These are phyloP conservation scores for Halichondria panicea DNA, from an alignment of 37 sponge, comb jelly and placozoan genomes.

Conservation along the genomic window DNA sequence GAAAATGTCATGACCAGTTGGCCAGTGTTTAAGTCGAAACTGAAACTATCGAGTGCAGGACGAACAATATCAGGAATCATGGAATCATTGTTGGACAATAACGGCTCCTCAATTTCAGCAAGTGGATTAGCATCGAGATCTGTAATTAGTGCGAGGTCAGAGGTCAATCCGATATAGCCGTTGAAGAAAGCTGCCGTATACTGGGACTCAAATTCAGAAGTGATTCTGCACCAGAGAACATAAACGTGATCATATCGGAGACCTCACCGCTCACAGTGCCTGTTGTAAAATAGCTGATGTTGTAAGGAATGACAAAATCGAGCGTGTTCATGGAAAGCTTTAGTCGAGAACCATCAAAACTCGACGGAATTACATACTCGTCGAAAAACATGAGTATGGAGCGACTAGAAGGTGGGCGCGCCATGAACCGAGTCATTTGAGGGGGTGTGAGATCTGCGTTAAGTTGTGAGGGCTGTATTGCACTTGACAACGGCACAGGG, in stretches of 20 bases:
- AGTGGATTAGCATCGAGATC: too few relatives aligned
- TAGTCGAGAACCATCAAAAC: background rate
- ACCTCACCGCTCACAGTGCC: background rate
- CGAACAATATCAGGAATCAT: background rate
- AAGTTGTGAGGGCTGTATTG: conserved; percentile 39
- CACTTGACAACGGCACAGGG: conserved; percentile 25
- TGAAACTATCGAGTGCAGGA: conserved; percentile 9
- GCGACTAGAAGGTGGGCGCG: background rate
- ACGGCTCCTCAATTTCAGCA: background rate
- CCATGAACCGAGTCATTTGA: conserved; percentile 1
- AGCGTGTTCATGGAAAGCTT: conserved; percentile 8
- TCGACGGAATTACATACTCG: conserved; percentile 11
- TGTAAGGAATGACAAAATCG: background rate
- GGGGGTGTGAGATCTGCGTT: conserved; percentile 64
- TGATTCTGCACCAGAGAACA: background rate
- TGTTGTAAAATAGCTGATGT: background rate
- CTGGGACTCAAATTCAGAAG: background rate
- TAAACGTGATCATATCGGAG: background rate
- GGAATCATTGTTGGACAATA: background rate
- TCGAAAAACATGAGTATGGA: conserved; percentile 15
- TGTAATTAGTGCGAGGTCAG: background rate
- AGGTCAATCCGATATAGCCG: background rate
- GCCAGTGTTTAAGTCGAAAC: conserved; percentile 25
- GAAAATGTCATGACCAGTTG: conserved; percentile 33
- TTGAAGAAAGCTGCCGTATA: conserved; percentile 18